Conservation (phyloP, 2,888 invertebrate species). For the Protophormia terraenovae region DNA sequence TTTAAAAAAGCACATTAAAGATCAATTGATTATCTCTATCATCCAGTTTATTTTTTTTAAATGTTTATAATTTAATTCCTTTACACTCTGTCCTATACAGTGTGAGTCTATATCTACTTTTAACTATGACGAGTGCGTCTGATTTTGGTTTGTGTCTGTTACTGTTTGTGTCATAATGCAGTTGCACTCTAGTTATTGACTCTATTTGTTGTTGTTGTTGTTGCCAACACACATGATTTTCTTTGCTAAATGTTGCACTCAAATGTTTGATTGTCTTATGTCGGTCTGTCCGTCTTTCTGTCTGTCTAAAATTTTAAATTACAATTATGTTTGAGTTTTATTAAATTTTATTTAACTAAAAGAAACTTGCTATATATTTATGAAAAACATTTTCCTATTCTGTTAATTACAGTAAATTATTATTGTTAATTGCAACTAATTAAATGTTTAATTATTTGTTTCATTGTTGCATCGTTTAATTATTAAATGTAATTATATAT, state of each 20-base stretch:
- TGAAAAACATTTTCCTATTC: neutral
- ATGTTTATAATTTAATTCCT: neutral
- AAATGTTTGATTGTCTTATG: constrained; percentile 11
- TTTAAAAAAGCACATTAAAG: no score
- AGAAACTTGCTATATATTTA: neutral
- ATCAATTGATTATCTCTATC: no score
- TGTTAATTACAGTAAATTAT: constrained; percentile 54
- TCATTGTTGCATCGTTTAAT: constrained; percentile 3
- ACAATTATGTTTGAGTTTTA: neutral
- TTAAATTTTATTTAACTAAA: neutral
- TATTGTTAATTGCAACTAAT: constrained; percentile 57
- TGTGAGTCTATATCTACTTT: constrained; percentile 26
- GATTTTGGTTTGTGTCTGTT: neutral
- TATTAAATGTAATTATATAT: neutral
- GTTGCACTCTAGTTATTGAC: constrained; percentile 55
- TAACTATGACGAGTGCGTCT: constrained; percentile 36
- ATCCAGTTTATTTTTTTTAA: no score
- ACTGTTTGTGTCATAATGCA: constrained; percentile 49
- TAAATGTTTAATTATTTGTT: constrained; percentile 36
- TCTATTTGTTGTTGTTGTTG: constrained; percentile 5
- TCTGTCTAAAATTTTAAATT: neutral
- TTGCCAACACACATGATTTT: constrained; percentile 32
- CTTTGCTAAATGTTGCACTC: constrained; percentile 9
- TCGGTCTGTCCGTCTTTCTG: neutral
- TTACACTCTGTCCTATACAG: neutral